Evolutionary conservation across 2,113 vertebrate species (phyloP).

Genomic region (Dinomys branickii): DNA sequence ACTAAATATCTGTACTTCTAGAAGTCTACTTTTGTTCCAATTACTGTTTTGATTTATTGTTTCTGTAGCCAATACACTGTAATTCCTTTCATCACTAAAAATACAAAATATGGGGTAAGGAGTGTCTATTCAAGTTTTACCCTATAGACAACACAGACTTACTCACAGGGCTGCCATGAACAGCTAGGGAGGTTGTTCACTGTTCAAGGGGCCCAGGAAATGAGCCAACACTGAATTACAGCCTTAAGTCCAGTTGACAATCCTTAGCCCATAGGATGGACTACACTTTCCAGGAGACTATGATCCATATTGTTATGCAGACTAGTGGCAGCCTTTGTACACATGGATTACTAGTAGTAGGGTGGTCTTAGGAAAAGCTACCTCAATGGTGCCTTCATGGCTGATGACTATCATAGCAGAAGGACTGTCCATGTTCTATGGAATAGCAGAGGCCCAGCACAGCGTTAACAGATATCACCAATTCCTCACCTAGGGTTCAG

Average conservation of each 20-base stretch:
- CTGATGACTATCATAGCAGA: background rate
- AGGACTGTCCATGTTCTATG: background rate
- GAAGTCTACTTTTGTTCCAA: background rate
- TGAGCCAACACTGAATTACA: background rate
- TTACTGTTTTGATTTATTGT: conserved; percentile 39
- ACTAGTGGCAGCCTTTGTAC: background rate
- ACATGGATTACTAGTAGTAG: background rate
- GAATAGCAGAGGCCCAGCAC: background rate
- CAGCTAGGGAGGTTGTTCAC: background rate
- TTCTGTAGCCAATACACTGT: conserved; percentile 3
- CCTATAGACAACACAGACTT: background rate
- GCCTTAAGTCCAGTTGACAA: background rate
- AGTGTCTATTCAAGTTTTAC: background rate
- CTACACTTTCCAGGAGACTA: background rate
- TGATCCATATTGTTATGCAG: background rate
- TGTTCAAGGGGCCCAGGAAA: background rate
- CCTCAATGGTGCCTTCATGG: background rate
- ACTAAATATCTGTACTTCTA: conserved; percentile 22
- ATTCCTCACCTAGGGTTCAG: background rate
- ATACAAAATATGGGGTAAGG: background rate
- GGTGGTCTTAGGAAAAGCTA: background rate
- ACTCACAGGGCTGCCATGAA: background rate
- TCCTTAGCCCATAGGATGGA: background rate
- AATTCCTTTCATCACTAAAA: conserved; percentile 27
- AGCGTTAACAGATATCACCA: background rate